Base-by-base conservation (phyloP, 30 jellyfish, hydroid and myxozoan species). In the Turritopsis dohrnii region DNA sequence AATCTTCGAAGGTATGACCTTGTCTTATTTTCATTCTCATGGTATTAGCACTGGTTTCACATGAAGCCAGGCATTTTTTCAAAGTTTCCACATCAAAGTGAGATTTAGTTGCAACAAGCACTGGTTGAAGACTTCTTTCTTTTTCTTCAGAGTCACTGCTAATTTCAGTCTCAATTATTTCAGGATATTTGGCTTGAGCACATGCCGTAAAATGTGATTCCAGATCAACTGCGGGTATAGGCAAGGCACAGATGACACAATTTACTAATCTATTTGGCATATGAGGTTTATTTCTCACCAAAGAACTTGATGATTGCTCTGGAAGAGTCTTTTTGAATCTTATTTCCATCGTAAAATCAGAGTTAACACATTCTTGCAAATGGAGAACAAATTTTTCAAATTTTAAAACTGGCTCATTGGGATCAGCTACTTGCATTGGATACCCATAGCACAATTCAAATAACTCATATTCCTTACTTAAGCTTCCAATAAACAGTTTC, bases 1-100 rank as follows among this genome's bases (percentile, higher is more conserved):
- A 84, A 24, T 84, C 90, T 29, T 79, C 80, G 71, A 74, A 84
- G 28, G 26, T 18, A 65, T 31, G 72, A 0, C 86, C 86, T 22
- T 81, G 53, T 75, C 83, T 53, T 19, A 75, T 17, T 52, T 74
- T 0, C 84, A 83, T 66, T 31, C 53, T 52, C 1, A 20, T 71
- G 41, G 28, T 31, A 25, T 53, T 82, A 25, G 76, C 22, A n/a
- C 30, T 27, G 30, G 30, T 69, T 69, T 23, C 77, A 69, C 77
- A 69, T n/a, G 77, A 69, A 41, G 60, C 60, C 60, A 41, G 60
- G 60, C 60, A 41, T 41, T 41, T 41, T 41, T 41, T 41, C 60
- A 41, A 41, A 41, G 60, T 41, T 41, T 41, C 60, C 60, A 41
- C 60, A 41, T 41, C 60, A 41, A 41, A 41, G 60, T 41, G 60